A percentile compares a stretch with the other conserved stretches of the same genome.
phyloP scores from a whole-genome alignment of 2,113 vertebrate genomes.

The Probosciger aterrimus region DNA sequence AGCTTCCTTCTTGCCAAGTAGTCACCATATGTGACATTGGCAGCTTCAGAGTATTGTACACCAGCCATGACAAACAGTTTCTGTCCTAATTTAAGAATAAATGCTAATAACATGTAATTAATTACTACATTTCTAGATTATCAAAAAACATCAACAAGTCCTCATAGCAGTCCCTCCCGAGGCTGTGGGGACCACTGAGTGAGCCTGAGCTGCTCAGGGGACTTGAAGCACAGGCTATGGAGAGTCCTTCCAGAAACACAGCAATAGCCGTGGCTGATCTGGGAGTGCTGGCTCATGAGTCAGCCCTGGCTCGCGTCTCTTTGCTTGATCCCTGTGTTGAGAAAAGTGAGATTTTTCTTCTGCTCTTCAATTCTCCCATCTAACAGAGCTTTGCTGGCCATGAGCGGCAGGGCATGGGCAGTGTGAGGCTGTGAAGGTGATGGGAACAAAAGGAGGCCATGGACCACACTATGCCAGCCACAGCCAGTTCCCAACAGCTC shows the following conservation, averaged over 20 bases:
- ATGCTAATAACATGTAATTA: background rate
- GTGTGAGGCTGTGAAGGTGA: background rate
- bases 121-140: background rate
- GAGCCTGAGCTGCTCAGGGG: background rate
- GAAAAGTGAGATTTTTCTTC: background rate
- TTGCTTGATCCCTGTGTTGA: background rate
- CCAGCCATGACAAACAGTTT: background rate
- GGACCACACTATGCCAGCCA: background rate
- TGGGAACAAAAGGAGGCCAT: fast-evolving
- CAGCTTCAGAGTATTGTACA: background rate
- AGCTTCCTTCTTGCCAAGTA: background rate
- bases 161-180: background rate
- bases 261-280: background rate
- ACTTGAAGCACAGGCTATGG: background rate
- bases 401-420: background rate
- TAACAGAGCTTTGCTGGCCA: background rate
- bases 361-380: background rate
- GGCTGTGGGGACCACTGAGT: fast-evolving
- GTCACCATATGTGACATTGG: conserved; percentile 6
- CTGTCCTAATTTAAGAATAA: background rate
- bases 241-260: background rate
- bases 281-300: fast-evolving
- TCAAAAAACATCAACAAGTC: background rate
- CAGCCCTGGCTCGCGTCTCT: fast-evolving
- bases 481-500: fast-evolving